Evolutionary conservation across 2,113 vertebrate genomes (phyloP), one percentile per base, ranked within the genome.

Genomic region (Blennius ocellaris): DNA sequence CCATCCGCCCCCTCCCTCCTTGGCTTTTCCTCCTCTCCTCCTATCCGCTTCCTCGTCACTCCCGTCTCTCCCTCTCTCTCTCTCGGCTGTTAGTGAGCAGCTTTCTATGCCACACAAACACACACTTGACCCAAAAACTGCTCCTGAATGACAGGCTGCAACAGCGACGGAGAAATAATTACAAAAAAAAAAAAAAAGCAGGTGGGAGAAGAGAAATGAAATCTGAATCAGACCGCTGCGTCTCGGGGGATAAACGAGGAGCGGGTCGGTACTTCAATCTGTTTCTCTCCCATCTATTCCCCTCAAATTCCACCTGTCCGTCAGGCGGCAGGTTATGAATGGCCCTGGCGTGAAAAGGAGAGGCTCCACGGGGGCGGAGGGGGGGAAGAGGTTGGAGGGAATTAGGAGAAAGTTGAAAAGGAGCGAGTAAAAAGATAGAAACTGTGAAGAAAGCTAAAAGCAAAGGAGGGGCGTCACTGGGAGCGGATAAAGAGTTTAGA

Each of bases 51-150:
- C 74, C 80, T 78, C 48, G 11, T 81, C 65, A 38, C 73, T 73
- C 66, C 60, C 58, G 10, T 58, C 77, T 36, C 77, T 78, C 65
- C 41, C 61, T 65, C 77, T 72, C 49, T 57, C 74, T 68, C 78
- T 65, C 48, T 62, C 0, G 41, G 44, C 75, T 80, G 79, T 74
- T 67, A 77, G 81, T 54, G 79, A 79, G 78, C 82, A 75, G 82
- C 58, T 83, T 60, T 75, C 69, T 68, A 14, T 78, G 75, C 69
- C 66, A 86, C 76, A 52, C 81, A 78, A 68, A 52, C 63, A 82
- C 77, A 78, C 73, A 81, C 74, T 80, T 77, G 87, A 89, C 88
- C 84, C 83, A 82, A 82, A 82, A 84, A 85, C 75, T 80, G 64
- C 76, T n/a, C 39, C 65, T 73, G 52, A 86, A 65, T 70, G 61